phyloP scores from a whole-genome alignment of 2,113 vertebrate genomes.

The Chlamydotis undulata region DNA sequence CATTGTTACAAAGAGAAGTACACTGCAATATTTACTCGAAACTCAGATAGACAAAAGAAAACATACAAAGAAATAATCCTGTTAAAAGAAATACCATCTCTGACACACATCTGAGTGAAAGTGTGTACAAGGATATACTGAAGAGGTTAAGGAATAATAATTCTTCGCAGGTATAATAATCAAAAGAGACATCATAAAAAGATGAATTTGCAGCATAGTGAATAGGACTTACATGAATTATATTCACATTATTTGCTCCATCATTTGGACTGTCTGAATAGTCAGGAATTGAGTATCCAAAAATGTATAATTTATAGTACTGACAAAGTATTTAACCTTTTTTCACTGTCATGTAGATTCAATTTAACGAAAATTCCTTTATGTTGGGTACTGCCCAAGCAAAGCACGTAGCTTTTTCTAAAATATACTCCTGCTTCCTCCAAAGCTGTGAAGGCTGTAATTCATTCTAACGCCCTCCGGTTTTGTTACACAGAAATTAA shows the following conservation, averaged over 20 bases:
- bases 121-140: background rate
- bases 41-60: background rate
- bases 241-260: background rate
- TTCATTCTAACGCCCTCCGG: background rate
- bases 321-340: background rate
- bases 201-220: background rate
- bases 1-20: background rate
- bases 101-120: background rate
- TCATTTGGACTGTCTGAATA: background rate
- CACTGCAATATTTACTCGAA: background rate
- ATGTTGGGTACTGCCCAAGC: background rate
- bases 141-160: background rate
- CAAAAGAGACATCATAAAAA: background rate
- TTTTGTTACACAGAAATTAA: background rate
- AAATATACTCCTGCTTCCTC: background rate
- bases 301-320: background rate
- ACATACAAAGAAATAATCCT: background rate
- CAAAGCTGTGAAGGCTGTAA: background rate
- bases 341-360: background rate
- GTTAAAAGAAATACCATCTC: background rate
- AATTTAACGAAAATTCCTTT: background rate
- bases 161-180: background rate
- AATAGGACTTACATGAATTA: background rate
- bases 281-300: background rate
- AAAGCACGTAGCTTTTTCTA: background rate